Conservation (phyloP, 2,888 invertebrate genomes). For the Mesoligia furuncula region DNA sequence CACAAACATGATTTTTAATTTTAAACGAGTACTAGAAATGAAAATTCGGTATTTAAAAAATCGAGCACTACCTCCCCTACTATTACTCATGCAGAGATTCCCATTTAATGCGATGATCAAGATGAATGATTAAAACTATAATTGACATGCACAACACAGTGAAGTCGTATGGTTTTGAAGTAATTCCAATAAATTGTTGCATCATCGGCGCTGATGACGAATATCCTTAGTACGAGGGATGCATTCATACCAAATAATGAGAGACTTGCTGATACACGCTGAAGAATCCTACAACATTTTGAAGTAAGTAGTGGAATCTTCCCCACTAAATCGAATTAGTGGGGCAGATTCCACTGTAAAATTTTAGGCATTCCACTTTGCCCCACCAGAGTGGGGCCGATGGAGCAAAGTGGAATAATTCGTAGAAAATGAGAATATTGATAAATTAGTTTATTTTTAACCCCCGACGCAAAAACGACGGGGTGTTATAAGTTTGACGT, state of each 20-base stretch:
- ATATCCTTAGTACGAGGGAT: neutral
- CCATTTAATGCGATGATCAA: neutral
- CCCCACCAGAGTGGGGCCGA: too few relatives aligned
- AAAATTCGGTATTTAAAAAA: neutral
- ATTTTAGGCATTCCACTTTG: too few relatives aligned
- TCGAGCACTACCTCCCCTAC: neutral
- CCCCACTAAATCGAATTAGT: too few relatives aligned
- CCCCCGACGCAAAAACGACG: too few relatives aligned
- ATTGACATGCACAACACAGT: slow-evolving; percentile 17
- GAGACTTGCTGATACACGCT: neutral
- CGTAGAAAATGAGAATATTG: neutral
- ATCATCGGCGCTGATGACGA: slow-evolving; percentile 19
- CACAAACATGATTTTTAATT: neutral
- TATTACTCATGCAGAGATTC: neutral
- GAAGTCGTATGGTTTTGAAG: neutral
- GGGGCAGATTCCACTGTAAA: too few relatives aligned
- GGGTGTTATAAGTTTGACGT: too few relatives aligned
- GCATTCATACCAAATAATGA: slow-evolving; percentile 5
- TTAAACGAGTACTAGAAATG: neutral
- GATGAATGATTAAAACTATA: neutral
- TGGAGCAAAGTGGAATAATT: too few relatives aligned
- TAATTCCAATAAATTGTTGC: neutral
- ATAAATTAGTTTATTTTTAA: neutral
- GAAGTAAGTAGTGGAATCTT: too few relatives aligned
- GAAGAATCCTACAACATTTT: too few relatives aligned